Evolutionary conservation across 2,113 vertebrate genomes (phyloP), one percentile per base, ranked within the genome.

Genomic region (Actinemys pallida): DNA sequence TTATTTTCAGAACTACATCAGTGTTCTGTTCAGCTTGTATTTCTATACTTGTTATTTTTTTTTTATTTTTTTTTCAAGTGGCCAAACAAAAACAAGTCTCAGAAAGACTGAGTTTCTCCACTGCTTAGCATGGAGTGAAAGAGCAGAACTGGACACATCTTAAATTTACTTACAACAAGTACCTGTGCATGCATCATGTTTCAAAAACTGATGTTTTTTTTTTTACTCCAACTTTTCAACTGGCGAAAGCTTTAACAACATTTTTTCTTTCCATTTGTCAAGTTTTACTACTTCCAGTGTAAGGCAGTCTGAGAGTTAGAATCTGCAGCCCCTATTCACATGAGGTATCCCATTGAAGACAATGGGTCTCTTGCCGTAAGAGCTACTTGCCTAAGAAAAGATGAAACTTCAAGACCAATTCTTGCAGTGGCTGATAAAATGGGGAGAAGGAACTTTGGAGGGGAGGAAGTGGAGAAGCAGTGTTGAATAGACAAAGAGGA

Each of bases 221-320:
- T 87, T 83, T 53, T 53, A 52, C 7, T 76, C 56, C 35, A 78
- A 12, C 4, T 0, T 93, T 88, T 80, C 84, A 31, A 95, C 90
- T 80, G 9, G 24, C 5, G 11, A 14, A 1, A 5, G 59, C 90
- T 95, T 97, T 81, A 84, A 5, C 8, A 2, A 53, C 3, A 53
- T 53, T 53, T 49, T 39, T 39, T 59, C n/a, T 89, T 94, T 90
- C 85, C 10, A 69, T 93, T 88, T 94, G n/a, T 12, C 19, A 89
- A 54, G 54, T 95, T 93, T 85, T 80, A 90, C 81, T 92, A 81
- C 42, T 90, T 93, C 12, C 80, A 89, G 8, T 17, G 89, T 89
- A 84, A 1, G 47, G 4, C 84, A 96, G 92, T 90, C 42, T 89
- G 31, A 92, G 35, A 87, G 27, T 72, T 78, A 59, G n/a, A 59